Evolutionary conservation across 2,888 invertebrate genomes (phyloP), one percentile per base, ranked within the genome.

Genomic region (Steinernema carpocapsae): DNA sequence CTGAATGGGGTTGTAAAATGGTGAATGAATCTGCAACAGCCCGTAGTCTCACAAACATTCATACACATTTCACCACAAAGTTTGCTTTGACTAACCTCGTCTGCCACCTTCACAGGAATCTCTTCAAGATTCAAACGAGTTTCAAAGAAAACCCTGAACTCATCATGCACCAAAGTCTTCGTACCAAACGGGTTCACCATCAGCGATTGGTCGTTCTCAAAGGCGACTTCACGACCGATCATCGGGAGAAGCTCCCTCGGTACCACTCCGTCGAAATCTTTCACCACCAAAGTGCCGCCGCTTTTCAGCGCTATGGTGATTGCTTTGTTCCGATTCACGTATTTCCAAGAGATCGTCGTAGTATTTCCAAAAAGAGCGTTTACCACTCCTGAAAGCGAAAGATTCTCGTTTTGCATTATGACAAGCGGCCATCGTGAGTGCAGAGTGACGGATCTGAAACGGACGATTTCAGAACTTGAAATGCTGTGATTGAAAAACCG

Each of bases 231-330:
- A 12, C 64, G 29, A 32, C 14, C 17, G 32, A 64, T 6, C 17
- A 64, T n/a, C 32, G 64, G 64, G 17, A 64, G 32, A 19, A 64
- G 32, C 1, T 22, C 29, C 1, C 29, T 6, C 26, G 64, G 64
- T 1, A 64, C 32, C 26, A 64, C 64, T 4, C 64, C 64, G 64
- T 64, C 64, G 37, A 64, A 64, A 17, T 64, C 64, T n/a, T 64
- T 32, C 3, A 64, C 64, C 32, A 64, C 64, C 64, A 64, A 3
- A 32, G 64, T 32, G 7, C 17, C 17, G 2, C 64, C 64, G 17
- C 17, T 32, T 17, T 64, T 64, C 32, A 64, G 29, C 10, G 64
- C 64, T 7, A 26, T n/a, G 10, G 17, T 32, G 29, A 64, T 32
- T 1, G 32, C 37, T 14, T 12, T 32, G 10, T 64, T 64, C 32